Base-by-base conservation (phyloP, 2,888 invertebrate species). In the Metacarcinus magister region DNA sequence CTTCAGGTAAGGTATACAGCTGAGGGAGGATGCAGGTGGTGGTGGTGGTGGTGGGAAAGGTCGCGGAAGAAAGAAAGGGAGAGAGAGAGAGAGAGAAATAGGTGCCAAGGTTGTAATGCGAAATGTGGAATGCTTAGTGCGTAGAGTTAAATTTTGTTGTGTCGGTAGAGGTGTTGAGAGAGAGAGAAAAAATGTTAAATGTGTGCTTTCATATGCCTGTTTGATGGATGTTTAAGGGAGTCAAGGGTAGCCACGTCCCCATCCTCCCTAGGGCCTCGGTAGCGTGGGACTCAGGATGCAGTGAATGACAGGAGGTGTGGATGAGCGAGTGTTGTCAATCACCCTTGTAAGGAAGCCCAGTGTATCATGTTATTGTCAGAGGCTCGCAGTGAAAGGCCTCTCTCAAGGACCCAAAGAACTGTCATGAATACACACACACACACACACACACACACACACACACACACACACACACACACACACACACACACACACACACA, bases 371-470 rank as follows among this genome's bases (percentile, higher is more conserved):
- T 28, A n/a, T 4, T 28, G 75, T 28, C 75, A 3, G 23, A 28
- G n/a, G 75, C 75, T 75, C 75, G 4, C 10, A 1, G 7, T 75
- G 28, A 75, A 75, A 75, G 75, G 75, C 75, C 28, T n/a, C 28
- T 75, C 75, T n/a, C 75, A 28, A 28, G n/a, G 75, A 28, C 75
- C 28, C 28, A 28, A 28, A 13, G 28, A 32, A 32, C 39, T 39
- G 2, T 44, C 90, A n/a, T 46, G 44, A 43, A 43, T 32, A 82
- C 82, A 16, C 3, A 39, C 0, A 32, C 1, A 89, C 89, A 89
- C 89, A 89, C 89, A 89, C 89, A 89, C 89, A 89, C 39, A 89
- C 89, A 89, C 89, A 89, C 89, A 89, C 89, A 89, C 89, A 89
- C 89, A 89, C 89, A 43, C 43, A 90, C 43, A 90, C 90, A 90